Base-by-base conservation (phyloP, 37 sponge, comb jelly and placozoan species). In the Crambe crambe region DNA sequence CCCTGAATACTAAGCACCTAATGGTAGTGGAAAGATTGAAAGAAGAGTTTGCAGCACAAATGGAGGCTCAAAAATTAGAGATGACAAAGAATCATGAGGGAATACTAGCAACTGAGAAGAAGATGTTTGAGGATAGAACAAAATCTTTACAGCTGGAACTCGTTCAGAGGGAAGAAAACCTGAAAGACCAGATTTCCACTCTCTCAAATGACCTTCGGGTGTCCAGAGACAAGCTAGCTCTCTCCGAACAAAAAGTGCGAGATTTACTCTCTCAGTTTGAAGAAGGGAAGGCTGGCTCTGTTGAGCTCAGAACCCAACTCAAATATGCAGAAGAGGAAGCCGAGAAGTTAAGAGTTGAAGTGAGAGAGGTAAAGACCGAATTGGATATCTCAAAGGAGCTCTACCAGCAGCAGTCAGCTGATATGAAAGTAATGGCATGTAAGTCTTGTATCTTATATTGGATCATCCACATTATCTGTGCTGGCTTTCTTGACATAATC, bases 341-440 rank as follows among this genome's bases (percentile, higher is more conserved):
- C 20, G 81, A 47, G 37, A 58, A 42, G 0, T 61, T 92, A 3
- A 58, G 26, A 30, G 58, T 29, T 1, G 30, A 27, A 29, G 18
- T 87, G 35, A 56, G 41, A 9, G 27, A 54, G 10, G 56, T 84
- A 12, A 63, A 80, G 8, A 35, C 23, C 21, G 77, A 80, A 30
- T 42, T 83, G 25, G 80, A 80, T 42, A 75, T 87, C 23, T 76
- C 76, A 10, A 36, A 58, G 61, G 73, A 79, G n/a, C 74, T 67
- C 47, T 84, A 83, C 58, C 44, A 61, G 25, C 82, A 87, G 37
- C 88, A 92, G 80, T 42, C 61, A 18, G 22, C 66, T 32, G 92
- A 91, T 30, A 37, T 91, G 80, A 56, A 72, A 21, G 41, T 22
- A 44, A 56, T 83, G 76, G 76, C 88, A 25, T 76, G 92, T 91